phyloP scores from a whole-genome alignment of 1,140 invertebrate genomes.

The Hetaerina americana region DNA sequence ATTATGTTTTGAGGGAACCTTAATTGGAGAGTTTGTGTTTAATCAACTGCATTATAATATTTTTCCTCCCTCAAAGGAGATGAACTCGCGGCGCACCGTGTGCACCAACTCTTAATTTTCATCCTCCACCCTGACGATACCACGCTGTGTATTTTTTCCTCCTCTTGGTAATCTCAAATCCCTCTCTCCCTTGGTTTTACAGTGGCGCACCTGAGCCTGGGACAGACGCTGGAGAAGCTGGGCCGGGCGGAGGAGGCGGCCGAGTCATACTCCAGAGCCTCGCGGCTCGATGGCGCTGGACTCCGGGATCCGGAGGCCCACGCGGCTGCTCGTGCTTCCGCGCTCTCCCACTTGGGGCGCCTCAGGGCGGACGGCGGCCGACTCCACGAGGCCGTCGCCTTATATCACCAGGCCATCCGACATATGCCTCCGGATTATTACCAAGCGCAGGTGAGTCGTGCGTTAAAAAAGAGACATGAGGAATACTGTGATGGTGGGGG shows the following conservation, averaged over 20 bases:
- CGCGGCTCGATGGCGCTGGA: slow-evolving; percentile 67
- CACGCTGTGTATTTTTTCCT: too few relatives aligned
- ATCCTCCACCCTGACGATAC: too few relatives aligned
- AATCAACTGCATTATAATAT: too few relatives aligned
- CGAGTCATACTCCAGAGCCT: slow-evolving; percentile 64
- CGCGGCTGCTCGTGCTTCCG: slow-evolving; percentile 77
- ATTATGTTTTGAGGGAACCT: too few relatives aligned
- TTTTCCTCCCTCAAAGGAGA: too few relatives aligned
- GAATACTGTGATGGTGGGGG: too few relatives aligned
- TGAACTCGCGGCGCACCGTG: too few relatives aligned
- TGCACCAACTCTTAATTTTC: too few relatives aligned
- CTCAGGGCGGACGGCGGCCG: slow-evolving; percentile 77
- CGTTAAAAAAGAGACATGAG: too few relatives aligned
- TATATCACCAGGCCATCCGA: slow-evolving; percentile 74
- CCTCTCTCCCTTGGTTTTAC: too few relatives aligned
- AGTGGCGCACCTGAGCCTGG: slow-evolving; percentile 94
- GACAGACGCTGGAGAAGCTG: slow-evolving; percentile 67
- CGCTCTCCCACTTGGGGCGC: slow-evolving; percentile 79
- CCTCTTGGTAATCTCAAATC: too few relatives aligned
- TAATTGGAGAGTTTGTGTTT: too few relatives aligned
- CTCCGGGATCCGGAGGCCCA: slow-evolving; percentile 82
- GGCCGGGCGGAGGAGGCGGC: slow-evolving; percentile 73
- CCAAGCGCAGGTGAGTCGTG: slow-evolving; percentile 55
- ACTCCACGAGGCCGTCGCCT: slow-evolving; percentile 70
- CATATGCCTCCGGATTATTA: slow-evolving; percentile 62